Evolutionary conservation across 2,797 vertebrate species (phyloP), one percentile per base, ranked within the genome.

Genomic region (Melanotaenia maccullochi): DNA sequence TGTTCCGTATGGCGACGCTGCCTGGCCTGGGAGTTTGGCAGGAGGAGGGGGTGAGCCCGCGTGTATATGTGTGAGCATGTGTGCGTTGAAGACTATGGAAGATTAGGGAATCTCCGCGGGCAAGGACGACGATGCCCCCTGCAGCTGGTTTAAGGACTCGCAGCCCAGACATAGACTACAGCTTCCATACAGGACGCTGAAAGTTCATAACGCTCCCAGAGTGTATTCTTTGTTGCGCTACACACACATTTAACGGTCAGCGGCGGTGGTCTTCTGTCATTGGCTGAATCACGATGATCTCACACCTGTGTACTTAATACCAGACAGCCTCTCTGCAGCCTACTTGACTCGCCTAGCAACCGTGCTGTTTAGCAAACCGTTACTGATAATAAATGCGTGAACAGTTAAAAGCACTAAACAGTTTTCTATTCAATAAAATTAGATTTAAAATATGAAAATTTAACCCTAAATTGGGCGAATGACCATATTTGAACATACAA

Each of bases 81-180:
- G 68, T 5, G 52, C 49, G 65, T 55, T 68, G 38, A 60, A 42
- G 62, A 55, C 64, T 25, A n/a, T 30, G 63, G 11, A 25, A 16
- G 16, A 32, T 22, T 18, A 83, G 75, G 79, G 76, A 58, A 52
- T 85, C 82, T 90, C 85, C 69, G 24, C 67, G 79, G 74, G 80
- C 55, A 65, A 79, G 79, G 86, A 71, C 76, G 78, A 94, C 85
- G 90, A 93, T 93, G 95, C 94, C 95, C 93, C 93, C 95, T 95
- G 92, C 93, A 93, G 95, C 83, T 86, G 81, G 67, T 67, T 76
- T 57, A 60, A 68, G 64, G 84, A 90, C 85, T 81, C 75, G 75
- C 90, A 84, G 68, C 61, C 68, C 59, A 33, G 24, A 47, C n/a
- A 58, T 28, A 28, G 28, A 28, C 3, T 32, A 3, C 33, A 57